phyloP scores from a whole-genome alignment of 1,140 invertebrate genomes.

The Mya arenaria region DNA sequence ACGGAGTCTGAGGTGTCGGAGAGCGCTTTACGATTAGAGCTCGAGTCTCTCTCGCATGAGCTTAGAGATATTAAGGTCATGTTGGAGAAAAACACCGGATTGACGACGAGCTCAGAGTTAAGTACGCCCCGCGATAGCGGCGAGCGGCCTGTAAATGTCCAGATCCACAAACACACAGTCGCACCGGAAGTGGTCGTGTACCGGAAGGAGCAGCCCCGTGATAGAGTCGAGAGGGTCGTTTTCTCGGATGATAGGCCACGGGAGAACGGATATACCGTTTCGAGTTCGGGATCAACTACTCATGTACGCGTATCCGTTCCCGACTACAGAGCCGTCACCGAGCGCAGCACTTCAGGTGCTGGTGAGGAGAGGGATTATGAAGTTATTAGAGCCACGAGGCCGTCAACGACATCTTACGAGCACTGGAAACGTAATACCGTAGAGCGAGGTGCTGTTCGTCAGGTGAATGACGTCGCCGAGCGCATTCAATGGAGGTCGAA shows the following conservation, averaged over 20 bases:
- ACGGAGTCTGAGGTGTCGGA: constrained; percentile 44
- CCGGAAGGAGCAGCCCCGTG: not conserved
- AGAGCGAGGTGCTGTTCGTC: constrained; percentile 24
- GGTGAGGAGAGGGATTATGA: not conserved
- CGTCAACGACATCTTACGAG: constrained; percentile 37
- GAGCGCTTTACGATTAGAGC: constrained; percentile 29
- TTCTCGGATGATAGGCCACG: constrained; percentile 1
- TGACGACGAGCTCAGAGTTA: not conserved
- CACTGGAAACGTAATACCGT: constrained; percentile 46
- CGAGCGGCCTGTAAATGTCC: constrained; percentile 4
- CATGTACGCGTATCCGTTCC: constrained; percentile 43
- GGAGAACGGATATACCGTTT: constrained; percentile 15
- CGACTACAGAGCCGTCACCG: constrained; percentile 23
- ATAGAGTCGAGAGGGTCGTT: not conserved
- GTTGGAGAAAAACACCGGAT: constrained; percentile 39
- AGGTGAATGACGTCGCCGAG: constrained; percentile 20
- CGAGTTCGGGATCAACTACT: not conserved
- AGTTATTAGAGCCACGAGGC: not conserved
- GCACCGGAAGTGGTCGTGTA: not conserved
- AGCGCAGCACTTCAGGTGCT: not conserved
- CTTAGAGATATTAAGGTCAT: constrained; percentile 50
- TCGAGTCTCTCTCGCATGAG: constrained; percentile 45
- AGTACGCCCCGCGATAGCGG: constrained; percentile 17
- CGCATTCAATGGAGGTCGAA: constrained; percentile 40
- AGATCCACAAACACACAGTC: constrained; percentile 30